Base-by-base conservation (phyloP, 1,140 invertebrate genomes). In the Adoxophyes honmai region DNA sequence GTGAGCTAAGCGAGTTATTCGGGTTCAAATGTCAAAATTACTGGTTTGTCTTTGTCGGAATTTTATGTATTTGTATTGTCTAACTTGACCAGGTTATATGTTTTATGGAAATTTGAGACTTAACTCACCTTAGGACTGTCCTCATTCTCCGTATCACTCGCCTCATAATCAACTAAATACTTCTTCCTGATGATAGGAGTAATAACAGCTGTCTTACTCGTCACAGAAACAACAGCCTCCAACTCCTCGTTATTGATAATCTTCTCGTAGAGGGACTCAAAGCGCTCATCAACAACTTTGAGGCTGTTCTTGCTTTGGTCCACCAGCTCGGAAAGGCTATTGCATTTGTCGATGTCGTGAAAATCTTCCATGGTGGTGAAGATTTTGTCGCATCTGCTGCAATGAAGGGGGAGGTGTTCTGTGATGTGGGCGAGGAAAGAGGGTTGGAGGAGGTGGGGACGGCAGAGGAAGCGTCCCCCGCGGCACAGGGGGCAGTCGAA, bases 401-500 rank as follows among this genome's bases (percentile, higher is more conserved):
- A 90, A 39, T 78, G 71, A 0, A 89, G 54, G 0, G 89, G 88
- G 5, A 80, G 64, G 59, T 90, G 89, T 59, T 84, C 37, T 8
- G 68, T 52, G 1, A 90, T 65, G 59, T 90, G 89, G 60, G 65
- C 60, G 0, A 89, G 71, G 34, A 89, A 82, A 1, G 81, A 73
- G 55, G 67, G 36, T 35, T 71, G 78, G 6, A 86, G 52, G 11
- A 73, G 52, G 53, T 78, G 61, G 0, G 78, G 78, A 34, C 62
- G 63, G 54, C 81, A 81, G 18, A 84, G 77, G 48, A 76, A 83
- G 21, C 61, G 68, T 6, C 62, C 58, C 18, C 78, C 80, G 37
- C 86, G 70, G 48, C 89, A 90, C 37, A 90, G 74, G 0, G 76
- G 73, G 52, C 89, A 90, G 28, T 90, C 81, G 62, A 74, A 90